These are phyloP conservation scores for Xenentodon cancila DNA, from an alignment of 2,797 vertebrate genomes.

Conservation along the genomic window DNA sequence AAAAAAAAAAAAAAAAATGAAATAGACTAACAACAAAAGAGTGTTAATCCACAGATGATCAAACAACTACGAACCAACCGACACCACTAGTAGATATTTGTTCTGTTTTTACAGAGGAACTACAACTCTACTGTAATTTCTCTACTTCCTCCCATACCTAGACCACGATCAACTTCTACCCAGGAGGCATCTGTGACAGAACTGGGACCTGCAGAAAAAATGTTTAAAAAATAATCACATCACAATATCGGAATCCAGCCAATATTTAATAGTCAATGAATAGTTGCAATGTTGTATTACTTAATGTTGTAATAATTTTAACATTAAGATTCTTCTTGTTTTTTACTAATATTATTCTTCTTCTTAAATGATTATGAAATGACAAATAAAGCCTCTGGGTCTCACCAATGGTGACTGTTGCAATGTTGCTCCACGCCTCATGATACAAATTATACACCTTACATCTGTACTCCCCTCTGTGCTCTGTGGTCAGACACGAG, in stretches of 20 bases:
- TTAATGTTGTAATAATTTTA: not conserved
- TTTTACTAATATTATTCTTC: no score
- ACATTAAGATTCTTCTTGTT: not conserved
- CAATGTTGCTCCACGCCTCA: slow-evolving; percentile 80
- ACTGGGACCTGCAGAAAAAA: slow-evolving; percentile 69
- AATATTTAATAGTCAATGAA: not conserved
- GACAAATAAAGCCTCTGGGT: not conserved
- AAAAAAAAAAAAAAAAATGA: not conserved
- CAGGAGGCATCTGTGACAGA: slow-evolving; percentile 70
- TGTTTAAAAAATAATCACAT: slow-evolving; percentile 20
- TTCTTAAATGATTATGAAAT: not conserved
- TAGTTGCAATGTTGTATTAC: not conserved
- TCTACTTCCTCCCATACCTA: slow-evolving; percentile 46
- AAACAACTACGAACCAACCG: no score
- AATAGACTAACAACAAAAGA: not conserved
- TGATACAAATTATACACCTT: slow-evolving; percentile 86
- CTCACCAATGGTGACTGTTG: slow-evolving; percentile 83
- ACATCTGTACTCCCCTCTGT: slow-evolving; percentile 86
- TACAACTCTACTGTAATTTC: slow-evolving; percentile 19
- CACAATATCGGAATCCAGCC: not conserved
- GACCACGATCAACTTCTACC: slow-evolving; percentile 58
- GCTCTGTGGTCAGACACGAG: slow-evolving; percentile 82
- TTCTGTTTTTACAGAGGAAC: slow-evolving; percentile 15
- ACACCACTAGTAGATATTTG: not conserved
- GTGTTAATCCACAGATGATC: no score